Conservation (phyloP, 2,888 invertebrate species). For the Hydropsyche betteni region DNA sequence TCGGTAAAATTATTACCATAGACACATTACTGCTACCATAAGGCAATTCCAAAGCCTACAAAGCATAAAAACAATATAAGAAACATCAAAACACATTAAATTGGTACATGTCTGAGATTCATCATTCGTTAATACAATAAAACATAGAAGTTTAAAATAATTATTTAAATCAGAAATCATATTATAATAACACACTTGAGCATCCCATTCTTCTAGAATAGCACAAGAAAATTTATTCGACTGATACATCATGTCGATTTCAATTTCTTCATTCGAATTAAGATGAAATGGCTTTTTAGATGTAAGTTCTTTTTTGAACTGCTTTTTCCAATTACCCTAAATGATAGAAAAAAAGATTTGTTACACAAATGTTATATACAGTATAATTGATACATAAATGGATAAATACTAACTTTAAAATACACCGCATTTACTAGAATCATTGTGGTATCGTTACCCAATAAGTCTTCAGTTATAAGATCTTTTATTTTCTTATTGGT, state of each 20-base stretch:
- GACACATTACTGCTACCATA: slow-evolving; percentile 75
- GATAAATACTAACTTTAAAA: slow-evolving; percentile 72
- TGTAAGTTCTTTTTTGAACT: slow-evolving; percentile 72
- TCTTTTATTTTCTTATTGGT: slow-evolving; percentile 86
- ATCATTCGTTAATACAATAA: no score
- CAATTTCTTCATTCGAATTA: no score
- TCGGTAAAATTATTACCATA: no score
- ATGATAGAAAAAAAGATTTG: slow-evolving; percentile 1
- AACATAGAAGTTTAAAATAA: no score
- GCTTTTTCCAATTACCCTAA: slow-evolving; percentile 73
- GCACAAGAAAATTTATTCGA: slow-evolving; percentile 63
- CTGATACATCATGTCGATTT: slow-evolving; percentile 79
- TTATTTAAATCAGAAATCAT: no score
- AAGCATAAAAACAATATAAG: background rate
- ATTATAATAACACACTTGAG: no score
- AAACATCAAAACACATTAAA: slow-evolving; percentile 51
- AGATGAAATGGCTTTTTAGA: slow-evolving; percentile 71
- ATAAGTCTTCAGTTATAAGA: slow-evolving; percentile 69
- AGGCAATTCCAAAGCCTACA: slow-evolving; percentile 74
- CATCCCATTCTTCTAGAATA: slow-evolving; percentile 54
- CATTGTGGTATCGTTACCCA: slow-evolving; percentile 69
- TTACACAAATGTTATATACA: background rate
- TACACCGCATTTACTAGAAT: slow-evolving; percentile 88
- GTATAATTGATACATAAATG: background rate
- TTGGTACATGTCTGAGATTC: no score